These are phyloP conservation scores for Galbula dea DNA, from an alignment of 2,113 vertebrate genomes.

Conservation along the genomic window DNA sequence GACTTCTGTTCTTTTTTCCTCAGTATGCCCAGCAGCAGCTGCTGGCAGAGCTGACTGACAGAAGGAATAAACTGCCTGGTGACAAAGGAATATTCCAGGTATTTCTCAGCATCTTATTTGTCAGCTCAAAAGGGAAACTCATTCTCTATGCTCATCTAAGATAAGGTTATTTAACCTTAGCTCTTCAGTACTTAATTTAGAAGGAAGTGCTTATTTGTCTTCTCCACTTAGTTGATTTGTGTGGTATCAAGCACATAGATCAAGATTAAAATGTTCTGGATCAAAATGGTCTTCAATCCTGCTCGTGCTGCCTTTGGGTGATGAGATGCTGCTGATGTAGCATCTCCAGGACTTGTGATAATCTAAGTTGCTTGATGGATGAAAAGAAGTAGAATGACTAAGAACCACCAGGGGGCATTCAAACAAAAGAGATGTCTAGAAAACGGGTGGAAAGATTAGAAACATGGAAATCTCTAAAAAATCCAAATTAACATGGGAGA, in stretches of 20 bases:
- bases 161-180: neutral
- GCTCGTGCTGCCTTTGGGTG: neutral
- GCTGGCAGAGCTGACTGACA: conserved; percentile 69
- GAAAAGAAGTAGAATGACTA: neutral
- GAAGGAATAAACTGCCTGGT: conserved; percentile 73
- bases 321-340: neutral
- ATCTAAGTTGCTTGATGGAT: neutral
- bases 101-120: neutral
- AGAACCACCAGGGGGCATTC: neutral
- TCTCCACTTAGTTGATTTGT: neutral
- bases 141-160: neutral
- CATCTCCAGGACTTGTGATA: neutral
- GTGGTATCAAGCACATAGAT: neutral
- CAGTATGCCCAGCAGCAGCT: conserved; percentile 64
- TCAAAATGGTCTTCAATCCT: neutral
- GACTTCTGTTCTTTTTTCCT: neutral
- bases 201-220: neutral
- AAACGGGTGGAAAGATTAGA: neutral
- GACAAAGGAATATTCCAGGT: conserved; percentile 74
- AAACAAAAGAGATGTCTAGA: neutral
- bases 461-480: neutral
- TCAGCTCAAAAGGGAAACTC: neutral
- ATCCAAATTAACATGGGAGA: neutral
- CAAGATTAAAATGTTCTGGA: neutral
- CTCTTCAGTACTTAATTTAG: neutral